Conservation (phyloP, 2,797 vertebrate species). For the Mus minutoides region DNA sequence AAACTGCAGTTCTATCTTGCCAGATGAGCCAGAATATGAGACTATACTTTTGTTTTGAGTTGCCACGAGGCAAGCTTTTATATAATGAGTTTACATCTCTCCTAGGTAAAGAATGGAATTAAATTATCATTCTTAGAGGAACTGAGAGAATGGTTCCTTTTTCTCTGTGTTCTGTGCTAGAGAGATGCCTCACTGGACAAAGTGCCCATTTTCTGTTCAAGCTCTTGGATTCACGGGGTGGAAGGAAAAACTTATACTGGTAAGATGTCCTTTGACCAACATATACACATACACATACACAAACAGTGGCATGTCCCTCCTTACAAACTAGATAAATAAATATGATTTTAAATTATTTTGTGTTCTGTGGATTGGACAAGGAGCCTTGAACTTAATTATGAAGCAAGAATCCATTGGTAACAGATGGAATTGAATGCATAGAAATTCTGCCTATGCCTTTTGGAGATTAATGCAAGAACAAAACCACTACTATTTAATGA, state of each 20-base stretch:
- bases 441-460: background rate
- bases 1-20: background rate
- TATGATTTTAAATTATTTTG: background rate
- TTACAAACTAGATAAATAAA: background rate
- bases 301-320: background rate
- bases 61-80: background rate
- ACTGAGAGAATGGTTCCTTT: background rate
- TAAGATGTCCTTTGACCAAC: background rate
- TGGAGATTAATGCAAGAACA: background rate
- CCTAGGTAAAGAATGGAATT: background rate
- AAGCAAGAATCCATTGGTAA: background rate
- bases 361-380: background rate
- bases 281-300: background rate
- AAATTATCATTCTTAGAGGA: background rate
- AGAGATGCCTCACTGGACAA: background rate
- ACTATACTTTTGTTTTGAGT: conserved; percentile 2
- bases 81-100: background rate
- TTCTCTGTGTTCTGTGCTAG: background rate
- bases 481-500: background rate
- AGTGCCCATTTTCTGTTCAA: no score
- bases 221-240: background rate
- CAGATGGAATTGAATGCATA: background rate
- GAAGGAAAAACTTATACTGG: background rate
- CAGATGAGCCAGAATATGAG: background rate
- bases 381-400: background rate